These are phyloP conservation scores for Trachymyrmex cornetzi DNA, from an alignment of 1,140 invertebrate genomes.

Conservation along the genomic window DNA sequence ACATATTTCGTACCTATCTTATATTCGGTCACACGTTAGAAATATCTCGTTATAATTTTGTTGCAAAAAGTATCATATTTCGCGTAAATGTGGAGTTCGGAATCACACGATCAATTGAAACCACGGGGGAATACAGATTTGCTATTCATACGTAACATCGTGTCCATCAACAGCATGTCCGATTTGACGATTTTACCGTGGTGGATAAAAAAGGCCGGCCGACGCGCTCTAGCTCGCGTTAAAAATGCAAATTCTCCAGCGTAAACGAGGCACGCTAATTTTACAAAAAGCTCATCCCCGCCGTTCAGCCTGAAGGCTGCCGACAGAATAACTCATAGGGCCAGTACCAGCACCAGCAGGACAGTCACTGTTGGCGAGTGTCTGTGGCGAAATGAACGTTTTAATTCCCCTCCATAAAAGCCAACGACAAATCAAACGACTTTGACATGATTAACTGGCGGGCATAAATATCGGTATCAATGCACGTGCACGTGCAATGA, in stretches of 20 bases:
- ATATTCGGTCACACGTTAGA: background rate
- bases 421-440: constrained; percentile 87
- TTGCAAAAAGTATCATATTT: background rate
- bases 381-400: constrained; percentile 87
- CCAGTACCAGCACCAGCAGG: constrained; percentile 69
- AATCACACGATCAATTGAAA: constrained; percentile 25
- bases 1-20: background rate
- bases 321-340: constrained; percentile 84
- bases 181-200: constrained; percentile 16
- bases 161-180: constrained; percentile 25
- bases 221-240: constrained; percentile 34
- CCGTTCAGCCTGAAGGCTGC: constrained; percentile 73
- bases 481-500: constrained; percentile 85
- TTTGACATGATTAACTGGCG: constrained; percentile 87
- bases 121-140: background rate
- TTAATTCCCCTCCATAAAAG: constrained; percentile 87
- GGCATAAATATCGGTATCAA: constrained; percentile 87
- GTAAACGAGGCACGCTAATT: constrained; percentile 81
- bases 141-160: constrained; percentile 11
- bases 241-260: constrained; percentile 70
- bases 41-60: background rate
- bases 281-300: constrained; percentile 83
- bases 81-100: background rate
- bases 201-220: background rate
- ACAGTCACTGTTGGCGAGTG: constrained; percentile 84